Conservation (phyloP, 2,113 vertebrate genomes). For the Limnothrissa miodon region DNA sequence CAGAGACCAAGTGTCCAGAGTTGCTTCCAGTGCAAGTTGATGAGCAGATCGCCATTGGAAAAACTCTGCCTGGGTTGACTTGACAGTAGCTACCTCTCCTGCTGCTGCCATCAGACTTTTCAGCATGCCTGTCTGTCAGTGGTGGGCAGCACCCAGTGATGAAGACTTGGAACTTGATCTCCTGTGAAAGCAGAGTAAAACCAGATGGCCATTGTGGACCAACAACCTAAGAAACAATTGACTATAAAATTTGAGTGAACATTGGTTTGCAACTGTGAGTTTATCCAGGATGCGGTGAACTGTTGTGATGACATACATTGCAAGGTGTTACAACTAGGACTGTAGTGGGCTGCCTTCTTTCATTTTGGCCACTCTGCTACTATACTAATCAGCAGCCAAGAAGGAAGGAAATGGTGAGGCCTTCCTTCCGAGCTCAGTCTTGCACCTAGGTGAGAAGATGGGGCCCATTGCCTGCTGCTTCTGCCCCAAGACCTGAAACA, state of each 20-base stretch:
- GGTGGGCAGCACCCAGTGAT: no score
- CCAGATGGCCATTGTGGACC: not conserved
- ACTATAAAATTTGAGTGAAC: no score
- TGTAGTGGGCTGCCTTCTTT: not conserved
- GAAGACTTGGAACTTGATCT: not conserved
- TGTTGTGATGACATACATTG: not conserved
- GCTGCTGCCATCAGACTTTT: conserved; percentile 32
- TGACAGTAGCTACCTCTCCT: no score
- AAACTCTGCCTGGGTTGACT: no score
- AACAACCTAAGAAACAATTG: not conserved
- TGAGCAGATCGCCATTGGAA: no score
- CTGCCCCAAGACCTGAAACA: not conserved
- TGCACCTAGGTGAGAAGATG: not conserved
- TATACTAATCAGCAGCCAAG: not conserved
- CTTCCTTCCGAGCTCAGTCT: not conserved
- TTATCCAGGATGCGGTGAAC: not conserved
- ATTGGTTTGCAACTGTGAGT: no score
- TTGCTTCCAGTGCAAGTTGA: no score
- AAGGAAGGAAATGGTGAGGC: not conserved
- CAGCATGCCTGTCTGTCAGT: no score
- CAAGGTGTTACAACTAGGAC: no score
- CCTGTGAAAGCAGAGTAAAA: not conserved
- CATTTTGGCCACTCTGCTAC: not conserved
- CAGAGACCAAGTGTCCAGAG: no score
- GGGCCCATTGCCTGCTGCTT: not conserved